phyloP scores from a whole-genome alignment of 2,797 vertebrate genomes.

The Calcarius lapponicus region DNA sequence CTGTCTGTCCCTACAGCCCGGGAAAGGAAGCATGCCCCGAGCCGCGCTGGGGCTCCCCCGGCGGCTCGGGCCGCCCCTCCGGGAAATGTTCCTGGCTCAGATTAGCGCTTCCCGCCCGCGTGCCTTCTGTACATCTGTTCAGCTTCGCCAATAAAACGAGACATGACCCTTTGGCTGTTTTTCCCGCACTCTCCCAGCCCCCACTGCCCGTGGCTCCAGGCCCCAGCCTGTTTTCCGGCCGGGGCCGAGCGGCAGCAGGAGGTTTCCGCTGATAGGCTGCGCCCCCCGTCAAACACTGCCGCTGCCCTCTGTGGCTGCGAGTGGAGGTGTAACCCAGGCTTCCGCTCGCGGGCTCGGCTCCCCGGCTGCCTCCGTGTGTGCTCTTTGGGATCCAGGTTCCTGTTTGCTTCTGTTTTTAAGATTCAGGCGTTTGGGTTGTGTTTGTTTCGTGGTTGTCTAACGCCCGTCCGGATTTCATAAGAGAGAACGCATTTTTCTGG shows the following conservation, averaged over 20 bases:
- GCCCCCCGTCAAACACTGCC: accelerated
- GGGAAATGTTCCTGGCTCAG: too few species aligned
- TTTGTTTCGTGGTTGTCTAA: neutral
- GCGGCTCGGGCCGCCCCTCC: too few species aligned
- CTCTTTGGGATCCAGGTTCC: neutral
- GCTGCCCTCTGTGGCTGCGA: accelerated
- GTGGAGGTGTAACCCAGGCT: neutral
- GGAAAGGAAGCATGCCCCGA: neutral
- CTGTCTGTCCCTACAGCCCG: neutral
- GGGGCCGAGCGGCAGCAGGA: neutral
- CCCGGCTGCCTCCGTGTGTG: accelerated
- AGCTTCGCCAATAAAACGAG: neutral
- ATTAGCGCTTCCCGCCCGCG: neutral
- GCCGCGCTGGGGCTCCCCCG: neutral
- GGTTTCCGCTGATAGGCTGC: neutral
- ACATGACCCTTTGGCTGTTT: neutral
- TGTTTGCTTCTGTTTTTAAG: neutral
- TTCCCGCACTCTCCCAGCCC: neutral
- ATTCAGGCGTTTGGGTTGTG: neutral
- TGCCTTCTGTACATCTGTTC: too few species aligned
- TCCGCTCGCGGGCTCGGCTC: neutral
- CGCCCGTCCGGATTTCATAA: neutral
- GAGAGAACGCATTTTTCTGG: neutral
- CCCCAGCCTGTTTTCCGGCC: accelerated
- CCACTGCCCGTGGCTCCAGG: accelerated